Base-by-base conservation (phyloP, 2,113 vertebrate species). In the Oreochromis niloticus region DNA sequence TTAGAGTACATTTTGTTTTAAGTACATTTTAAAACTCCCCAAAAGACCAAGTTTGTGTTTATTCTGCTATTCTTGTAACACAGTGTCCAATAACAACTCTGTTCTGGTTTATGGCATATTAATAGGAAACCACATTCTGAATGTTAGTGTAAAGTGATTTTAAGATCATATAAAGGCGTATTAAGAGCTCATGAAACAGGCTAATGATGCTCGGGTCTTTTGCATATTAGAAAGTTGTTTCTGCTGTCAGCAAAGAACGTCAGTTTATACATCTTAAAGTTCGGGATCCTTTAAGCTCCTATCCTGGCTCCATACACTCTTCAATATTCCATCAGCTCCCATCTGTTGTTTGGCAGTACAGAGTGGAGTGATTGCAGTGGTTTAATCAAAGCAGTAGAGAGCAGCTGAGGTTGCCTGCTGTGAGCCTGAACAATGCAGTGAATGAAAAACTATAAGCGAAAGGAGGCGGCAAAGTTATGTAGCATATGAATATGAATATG, bases 1-100 rank as follows among this genome's bases (percentile, higher is more conserved):
- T 34, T 0, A 63, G 3, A 11, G 9, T 2, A 16, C n/a, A 1
- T 14, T 43, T 73, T 27, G 22, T 43, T 73, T 71, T 43, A 41
- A 71, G 7, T 22, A 43, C 2, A 71, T 71, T 71, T 43, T 43
- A 24, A 43, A 41, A 24, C 66, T 71, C 63, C 8, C 63, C n/a
- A 39, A 68, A 41, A 41, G 63, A 13, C 11, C 2, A 39, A 8
- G 11, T 68, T 68, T 22, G 19, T 17, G 24, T 68, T 68, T 68
- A 6, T 34, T 63, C 34, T 36, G 59, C 32, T 63, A 0, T 36
- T 63, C 61, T 66, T n/a, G n/a, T 71, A 71, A 43, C 7, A 6
- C 0, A 6, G 6, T 11, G 5, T 55, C 8, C 50, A 50, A 4
- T 50, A 50, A 16, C 3, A 2, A 27, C 24, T 27, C 24, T 57